Percentiles rank a stretch among this genome's conserved stretches.
Evolutionary conservation across 2,113 vertebrate species (phyloP).

Genomic region (Otocyon megalotis): DNA sequence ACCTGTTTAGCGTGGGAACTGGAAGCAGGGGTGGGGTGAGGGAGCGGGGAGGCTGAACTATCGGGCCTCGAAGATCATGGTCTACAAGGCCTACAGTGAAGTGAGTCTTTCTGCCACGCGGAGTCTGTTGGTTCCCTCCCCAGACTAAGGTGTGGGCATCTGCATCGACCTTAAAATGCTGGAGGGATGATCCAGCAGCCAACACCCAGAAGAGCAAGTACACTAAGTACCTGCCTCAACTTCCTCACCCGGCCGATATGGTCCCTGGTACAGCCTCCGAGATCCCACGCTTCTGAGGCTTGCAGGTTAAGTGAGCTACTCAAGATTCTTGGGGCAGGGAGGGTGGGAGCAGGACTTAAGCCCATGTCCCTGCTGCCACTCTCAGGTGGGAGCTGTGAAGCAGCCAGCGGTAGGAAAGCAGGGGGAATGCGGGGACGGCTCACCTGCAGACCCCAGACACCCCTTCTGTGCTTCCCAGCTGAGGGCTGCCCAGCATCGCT

Average conservation of each 20-base stretch:
- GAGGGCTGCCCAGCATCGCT: background rate
- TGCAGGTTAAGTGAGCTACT: background rate
- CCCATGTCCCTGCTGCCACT: background rate
- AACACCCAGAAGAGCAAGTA: background rate
- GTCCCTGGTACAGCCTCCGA: background rate
- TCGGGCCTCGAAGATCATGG: background rate
- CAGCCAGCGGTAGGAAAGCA: background rate
- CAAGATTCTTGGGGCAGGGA: background rate
- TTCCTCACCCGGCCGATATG: background rate
- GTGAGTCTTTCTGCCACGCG: background rate
- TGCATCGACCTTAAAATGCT: background rate
- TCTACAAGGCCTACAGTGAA: background rate
- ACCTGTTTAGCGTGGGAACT: background rate
- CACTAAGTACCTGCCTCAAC: background rate
- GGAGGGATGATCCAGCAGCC: background rate
- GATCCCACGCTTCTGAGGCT: background rate
- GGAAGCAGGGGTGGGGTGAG: background rate
- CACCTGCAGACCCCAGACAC: too few relatives aligned
- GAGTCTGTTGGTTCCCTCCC: background rate
- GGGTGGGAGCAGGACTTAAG: background rate
- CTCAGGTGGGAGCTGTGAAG: background rate
- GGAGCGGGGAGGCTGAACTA: background rate
- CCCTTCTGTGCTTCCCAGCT: background rate
- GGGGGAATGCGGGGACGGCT: background rate
- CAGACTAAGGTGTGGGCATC: background rate